phyloP scores from a whole-genome alignment of 2,797 vertebrate species.

The Yasuhikotakia modesta region DNA sequence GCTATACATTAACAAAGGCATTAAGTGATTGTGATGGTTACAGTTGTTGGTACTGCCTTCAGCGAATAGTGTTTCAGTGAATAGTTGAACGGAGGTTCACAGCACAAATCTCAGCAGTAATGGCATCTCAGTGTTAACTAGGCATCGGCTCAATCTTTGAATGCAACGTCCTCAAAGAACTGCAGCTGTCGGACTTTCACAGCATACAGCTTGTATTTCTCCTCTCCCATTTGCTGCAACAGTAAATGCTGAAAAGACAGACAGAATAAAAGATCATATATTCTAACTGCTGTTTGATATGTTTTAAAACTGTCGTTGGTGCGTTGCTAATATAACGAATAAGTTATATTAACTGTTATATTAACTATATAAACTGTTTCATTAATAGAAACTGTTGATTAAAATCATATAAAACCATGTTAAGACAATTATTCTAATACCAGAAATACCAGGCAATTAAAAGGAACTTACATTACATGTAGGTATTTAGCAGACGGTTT shows the following conservation, averaged over 20 bases:
- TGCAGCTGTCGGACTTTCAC: constrained; percentile 92
- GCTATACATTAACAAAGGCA: neutral
- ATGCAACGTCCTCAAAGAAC: constrained; percentile 89
- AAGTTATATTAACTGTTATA: too few relatives aligned
- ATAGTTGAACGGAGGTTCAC: too few relatives aligned
- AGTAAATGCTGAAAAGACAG: constrained; percentile 77
- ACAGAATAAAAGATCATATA: constrained; percentile 30
- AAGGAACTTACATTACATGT: too few relatives aligned
- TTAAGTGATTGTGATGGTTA: neutral
- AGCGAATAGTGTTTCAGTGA: constrained; percentile 14
- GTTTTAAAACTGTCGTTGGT: neutral
- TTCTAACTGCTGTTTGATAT: neutral
- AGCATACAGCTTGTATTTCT: constrained; percentile 83
- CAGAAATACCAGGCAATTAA: too few relatives aligned
- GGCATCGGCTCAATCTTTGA: constrained; percentile 64
- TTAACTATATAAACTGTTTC: too few relatives aligned
- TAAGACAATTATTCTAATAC: too few relatives aligned
- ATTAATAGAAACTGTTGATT: neutral
- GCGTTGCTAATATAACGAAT: too few relatives aligned
- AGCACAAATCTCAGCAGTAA: constrained; percentile 3
- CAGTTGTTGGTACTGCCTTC: constrained; percentile 25
- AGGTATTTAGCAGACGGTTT: too few relatives aligned
- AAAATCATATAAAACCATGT: neutral
- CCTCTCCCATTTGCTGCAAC: constrained; percentile 87
- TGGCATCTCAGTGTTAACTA: neutral